Percentiles rank a stretch among this genome's conserved stretches.
Conservation (phyloP, 2,888 invertebrate species). For the Noctua comes region DNA sequence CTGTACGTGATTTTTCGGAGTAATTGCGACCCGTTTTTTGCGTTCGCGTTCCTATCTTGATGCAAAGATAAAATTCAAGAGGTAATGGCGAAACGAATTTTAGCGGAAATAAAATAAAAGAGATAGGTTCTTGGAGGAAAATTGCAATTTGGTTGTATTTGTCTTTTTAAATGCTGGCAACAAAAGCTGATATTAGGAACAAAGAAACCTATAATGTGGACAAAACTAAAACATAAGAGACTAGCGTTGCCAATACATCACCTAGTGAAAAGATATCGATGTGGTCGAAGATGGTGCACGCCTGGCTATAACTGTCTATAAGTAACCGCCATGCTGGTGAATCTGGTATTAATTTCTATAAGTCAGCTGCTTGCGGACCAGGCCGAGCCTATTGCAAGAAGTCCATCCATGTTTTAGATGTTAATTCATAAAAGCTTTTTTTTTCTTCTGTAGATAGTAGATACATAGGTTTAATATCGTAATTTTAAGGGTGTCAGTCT, state of each 20-base stretch:
- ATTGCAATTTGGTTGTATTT: constrained; percentile 28
- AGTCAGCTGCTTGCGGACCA: background rate
- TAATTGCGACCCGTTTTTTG: constrained; percentile 58
- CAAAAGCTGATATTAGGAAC: background rate
- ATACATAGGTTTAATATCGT: too few species aligned
- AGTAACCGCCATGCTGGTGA: background rate
- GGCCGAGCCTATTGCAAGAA: background rate
- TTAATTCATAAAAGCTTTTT: background rate
- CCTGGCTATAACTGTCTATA: background rate
- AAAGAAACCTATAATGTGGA: background rate
- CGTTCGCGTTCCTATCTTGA: constrained; percentile 38
- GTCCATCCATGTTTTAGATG: background rate
- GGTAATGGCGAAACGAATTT: constrained; percentile 51
- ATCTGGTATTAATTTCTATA: background rate
- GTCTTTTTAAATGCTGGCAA: constrained; percentile 11
- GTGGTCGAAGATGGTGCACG: background rate
- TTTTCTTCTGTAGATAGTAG: background rate
- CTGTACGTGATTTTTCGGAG: constrained; percentile 35
- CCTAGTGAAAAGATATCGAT: background rate
- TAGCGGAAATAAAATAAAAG: constrained; percentile 52
- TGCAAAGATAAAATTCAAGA: constrained; percentile 57
- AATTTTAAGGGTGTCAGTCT: too few species aligned
- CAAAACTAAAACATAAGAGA: background rate
- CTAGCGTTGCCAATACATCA: background rate
- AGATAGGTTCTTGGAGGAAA: constrained; percentile 27